phyloP scores from a whole-genome alignment of 2,113 vertebrate species.

The Entelurus aequoreus region DNA sequence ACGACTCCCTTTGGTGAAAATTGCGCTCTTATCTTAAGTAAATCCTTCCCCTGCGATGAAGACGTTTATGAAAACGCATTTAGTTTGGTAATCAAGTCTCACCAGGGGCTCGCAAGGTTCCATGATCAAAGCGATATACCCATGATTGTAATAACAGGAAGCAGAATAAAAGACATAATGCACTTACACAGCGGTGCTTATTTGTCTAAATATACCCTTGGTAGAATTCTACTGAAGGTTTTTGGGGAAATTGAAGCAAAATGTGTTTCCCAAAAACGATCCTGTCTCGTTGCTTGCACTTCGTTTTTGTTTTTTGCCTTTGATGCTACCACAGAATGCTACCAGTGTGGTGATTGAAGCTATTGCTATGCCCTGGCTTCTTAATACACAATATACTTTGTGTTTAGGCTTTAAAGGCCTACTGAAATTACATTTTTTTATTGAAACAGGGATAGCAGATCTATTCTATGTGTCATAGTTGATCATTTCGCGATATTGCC shows the following conservation, averaged over 20 bases:
- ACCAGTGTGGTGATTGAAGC: no score
- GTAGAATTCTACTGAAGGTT: no score
- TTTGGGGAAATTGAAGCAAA: not conserved
- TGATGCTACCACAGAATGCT: no score
- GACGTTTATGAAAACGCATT: conserved; percentile 18
- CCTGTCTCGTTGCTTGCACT: no score
- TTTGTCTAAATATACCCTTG: not conserved
- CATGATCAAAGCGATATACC: conserved; percentile 4
- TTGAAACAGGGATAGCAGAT: no score
- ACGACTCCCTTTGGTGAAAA: conserved; percentile 8
- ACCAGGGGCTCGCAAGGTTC: not conserved
- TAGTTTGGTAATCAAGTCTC: conserved; percentile 14
- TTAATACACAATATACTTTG: not conserved
- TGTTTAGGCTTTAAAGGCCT: not conserved
- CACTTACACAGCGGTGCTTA: not conserved
- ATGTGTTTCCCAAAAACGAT: no score
- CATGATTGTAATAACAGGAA: not conserved
- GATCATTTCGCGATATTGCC: no score
- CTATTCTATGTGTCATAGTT: no score
- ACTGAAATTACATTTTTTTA: no score
- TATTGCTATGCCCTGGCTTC: no score
- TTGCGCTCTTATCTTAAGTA: conserved; percentile 23
- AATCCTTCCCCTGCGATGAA: conserved; percentile 30
- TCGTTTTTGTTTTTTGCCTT: no score
- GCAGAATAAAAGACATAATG: not conserved